Evolutionary conservation across 92 coral and sea anemone genomes (phyloP).

Genomic region (Epizoanthus stellaris): DNA sequence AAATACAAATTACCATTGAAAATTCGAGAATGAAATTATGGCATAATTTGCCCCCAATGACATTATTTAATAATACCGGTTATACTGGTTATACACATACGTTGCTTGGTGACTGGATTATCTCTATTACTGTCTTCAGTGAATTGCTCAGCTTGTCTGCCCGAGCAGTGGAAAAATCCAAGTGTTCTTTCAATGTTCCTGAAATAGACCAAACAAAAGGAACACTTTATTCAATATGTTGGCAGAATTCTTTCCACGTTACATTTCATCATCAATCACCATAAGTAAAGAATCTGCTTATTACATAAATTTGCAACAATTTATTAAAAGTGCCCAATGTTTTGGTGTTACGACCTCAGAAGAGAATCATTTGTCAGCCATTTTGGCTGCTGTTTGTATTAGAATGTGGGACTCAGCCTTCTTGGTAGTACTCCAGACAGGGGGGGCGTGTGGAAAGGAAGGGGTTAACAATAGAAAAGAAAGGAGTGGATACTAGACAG

Average conservation of each 20-base stretch:
- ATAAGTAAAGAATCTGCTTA: not conserved
- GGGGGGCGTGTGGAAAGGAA: no score
- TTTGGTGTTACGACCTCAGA: no score
- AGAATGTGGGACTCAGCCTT: no score
- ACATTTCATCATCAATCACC: not conserved
- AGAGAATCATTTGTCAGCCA: no score
- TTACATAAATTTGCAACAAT: not conserved
- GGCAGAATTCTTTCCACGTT: not conserved
- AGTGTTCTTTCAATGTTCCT: conserved; percentile 28
- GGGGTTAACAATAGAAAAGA: no score
- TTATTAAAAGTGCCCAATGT: not conserved
- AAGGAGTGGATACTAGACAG: no score
- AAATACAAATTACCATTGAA: no score
- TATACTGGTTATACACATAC: not conserved
- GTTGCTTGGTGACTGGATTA: not conserved
- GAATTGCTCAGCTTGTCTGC: conserved; percentile 24
- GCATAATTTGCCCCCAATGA: no score
- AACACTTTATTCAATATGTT: not conserved
- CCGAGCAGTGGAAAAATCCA: conserved; percentile 24
- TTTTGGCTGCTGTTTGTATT: no score
- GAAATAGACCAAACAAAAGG: not conserved
- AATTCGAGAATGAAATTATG: no score
- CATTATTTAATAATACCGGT: no score
- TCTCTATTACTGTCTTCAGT: conserved; percentile 20
- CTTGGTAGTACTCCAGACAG: no score